Evolutionary conservation across 2,888 invertebrate genomes (phyloP), one percentile per base, ranked within the genome.

Genomic region (Corythucha ciliata): DNA sequence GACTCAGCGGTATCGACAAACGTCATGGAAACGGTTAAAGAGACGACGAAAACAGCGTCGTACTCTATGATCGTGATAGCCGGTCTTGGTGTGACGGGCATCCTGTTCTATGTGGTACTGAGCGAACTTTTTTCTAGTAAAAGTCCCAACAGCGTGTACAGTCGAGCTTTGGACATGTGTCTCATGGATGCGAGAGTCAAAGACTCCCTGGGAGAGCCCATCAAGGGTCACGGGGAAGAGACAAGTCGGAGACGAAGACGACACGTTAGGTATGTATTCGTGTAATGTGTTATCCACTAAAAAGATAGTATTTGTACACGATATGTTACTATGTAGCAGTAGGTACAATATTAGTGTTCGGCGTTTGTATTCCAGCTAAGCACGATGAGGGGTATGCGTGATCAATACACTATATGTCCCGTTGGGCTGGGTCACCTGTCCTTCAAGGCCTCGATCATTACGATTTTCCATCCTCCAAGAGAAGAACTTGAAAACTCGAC

Each of bases 191-290:
- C 79, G 4, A 74, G 81, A 63, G 76, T 93, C 1, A 76, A 80
- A 63, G 86, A 90, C 69, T 76, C 81, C n/a, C 70, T 93, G 48
- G 94, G 94, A n/a, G 73, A 80, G 55, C 91, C 92, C 5, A 84
- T 94, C 26, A 90, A 83, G 67, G 87, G 86, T 1, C 88, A 78
- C 68, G 93, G 93, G 0, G 91, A 92, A 68, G 86, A 87, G 66
- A 83, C 83, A 1, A 74, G 84, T 18, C 73, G 92, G 59, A 81
- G 93, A 33, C 73, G 91, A 56, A 74, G 90, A 36, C 79, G 84
- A 57, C 89, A 89, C 72, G 84, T 90, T 34, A 83, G 70, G 75
- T 75, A 67, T 20, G 34, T 14, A 10, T 4, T 6, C 1, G 33
- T 44, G 25, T 26, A 46, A 39, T 21, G 34, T 3, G 18, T 20